Conservation (phyloP, 1,140 invertebrate genomes). For the Asobara japonica region DNA sequence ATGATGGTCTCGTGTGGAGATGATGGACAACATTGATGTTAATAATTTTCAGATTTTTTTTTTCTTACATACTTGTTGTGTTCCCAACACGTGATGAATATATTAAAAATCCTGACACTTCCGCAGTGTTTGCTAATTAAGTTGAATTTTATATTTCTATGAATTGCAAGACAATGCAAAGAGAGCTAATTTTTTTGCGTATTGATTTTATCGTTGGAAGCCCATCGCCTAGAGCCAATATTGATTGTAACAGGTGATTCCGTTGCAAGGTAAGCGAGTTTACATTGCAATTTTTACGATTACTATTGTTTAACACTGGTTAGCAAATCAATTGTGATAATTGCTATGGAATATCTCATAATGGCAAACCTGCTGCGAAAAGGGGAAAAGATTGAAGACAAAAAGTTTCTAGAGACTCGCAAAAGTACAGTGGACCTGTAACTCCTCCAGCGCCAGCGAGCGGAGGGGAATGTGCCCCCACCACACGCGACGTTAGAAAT, state of each 20-base stretch:
- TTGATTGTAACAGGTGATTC: constrained; percentile 27
- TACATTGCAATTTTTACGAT: constrained; percentile 21
- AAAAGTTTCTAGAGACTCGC: too few relatives aligned
- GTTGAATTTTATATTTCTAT: neutral
- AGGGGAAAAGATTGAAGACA: neutral
- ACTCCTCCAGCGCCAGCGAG: too few relatives aligned
- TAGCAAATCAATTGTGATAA: neutral
- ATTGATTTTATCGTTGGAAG: constrained; percentile 20
- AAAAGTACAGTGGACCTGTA: too few relatives aligned
- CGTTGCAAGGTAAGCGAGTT: constrained; percentile 35
- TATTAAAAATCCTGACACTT: neutral
- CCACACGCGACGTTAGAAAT: too few relatives aligned
- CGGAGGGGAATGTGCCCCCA: too few relatives aligned
- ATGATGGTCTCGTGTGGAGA: constrained; percentile 3
- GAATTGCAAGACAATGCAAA: neutral
- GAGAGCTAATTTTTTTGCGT: neutral
- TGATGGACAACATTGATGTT: constrained; percentile 5
- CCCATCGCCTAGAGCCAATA: constrained; percentile 15
- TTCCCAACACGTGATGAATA: neutral
- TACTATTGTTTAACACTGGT: constrained; percentile 4
- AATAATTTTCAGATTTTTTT: too few relatives aligned
- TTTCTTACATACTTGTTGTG: neutral
- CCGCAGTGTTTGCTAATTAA: neutral
- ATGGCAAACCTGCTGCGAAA: neutral
- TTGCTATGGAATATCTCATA: neutral